Evolutionary conservation across 2,113 vertebrate genomes (phyloP).

Genomic region (Onychostoma macrolepis): DNA sequence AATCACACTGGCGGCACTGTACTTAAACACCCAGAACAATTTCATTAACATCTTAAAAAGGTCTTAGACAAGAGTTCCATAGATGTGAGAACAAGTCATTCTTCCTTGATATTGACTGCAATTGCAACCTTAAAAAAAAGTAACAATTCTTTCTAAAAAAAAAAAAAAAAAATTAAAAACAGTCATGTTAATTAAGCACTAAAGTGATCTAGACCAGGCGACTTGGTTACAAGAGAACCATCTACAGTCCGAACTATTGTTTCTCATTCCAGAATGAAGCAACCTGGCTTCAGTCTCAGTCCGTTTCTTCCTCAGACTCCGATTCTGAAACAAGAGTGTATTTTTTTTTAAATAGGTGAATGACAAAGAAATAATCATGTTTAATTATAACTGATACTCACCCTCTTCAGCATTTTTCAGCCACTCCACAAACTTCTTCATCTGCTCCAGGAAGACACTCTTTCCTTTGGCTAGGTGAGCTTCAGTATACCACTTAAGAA

Average conservation of each 20-base stretch:
- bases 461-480: slow-evolving; percentile 92
- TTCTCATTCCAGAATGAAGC: slow-evolving; percentile 55
- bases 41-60: not conserved
- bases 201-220: not conserved
- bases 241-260: not conserved
- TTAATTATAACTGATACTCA: slow-evolving; percentile 56
- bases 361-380: not conserved
- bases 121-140: no score
- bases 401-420: slow-evolving; percentile 98
- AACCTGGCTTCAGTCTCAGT: slow-evolving; percentile 80
- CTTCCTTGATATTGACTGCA: not conserved
- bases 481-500: slow-evolving; percentile 96
- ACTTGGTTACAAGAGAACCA: not conserved
- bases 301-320: slow-evolving; percentile 89
- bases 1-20: not conserved
- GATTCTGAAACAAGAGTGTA: slow-evolving; percentile 80
- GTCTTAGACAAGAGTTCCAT: not conserved
- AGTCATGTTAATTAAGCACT: not conserved
- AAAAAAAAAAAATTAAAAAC: no score
- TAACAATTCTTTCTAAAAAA: not conserved
- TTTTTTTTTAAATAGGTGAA: not conserved
- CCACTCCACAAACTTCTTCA: slow-evolving; percentile 99
- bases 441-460: slow-evolving; percentile 96
- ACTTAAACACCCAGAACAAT: not conserved
- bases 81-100: not conserved